Base-by-base conservation (phyloP, 1,140 invertebrate species). In the Forficula auricularia region DNA sequence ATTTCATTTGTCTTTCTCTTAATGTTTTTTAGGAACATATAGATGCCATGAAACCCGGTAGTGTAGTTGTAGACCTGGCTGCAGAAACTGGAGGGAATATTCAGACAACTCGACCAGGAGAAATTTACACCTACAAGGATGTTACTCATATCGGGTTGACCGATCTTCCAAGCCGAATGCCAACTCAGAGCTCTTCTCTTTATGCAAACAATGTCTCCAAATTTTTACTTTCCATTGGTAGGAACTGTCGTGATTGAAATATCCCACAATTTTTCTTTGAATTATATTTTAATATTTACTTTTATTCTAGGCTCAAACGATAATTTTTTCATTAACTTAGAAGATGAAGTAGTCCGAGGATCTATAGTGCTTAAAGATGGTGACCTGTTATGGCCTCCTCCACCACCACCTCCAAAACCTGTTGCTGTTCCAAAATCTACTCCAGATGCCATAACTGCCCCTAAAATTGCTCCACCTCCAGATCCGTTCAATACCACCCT, bases 131-230 rank as follows among this genome's bases (percentile, higher is more conserved):
- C 10, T 74, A 84, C 48, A 78, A 77, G 45, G 84, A 82, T 54
- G 82, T 92, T 4, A 73, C 75, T 1, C 86, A 91, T 59, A 72
- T 92, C 52, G 87, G 85, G 7, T 71, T 86, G 38, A 87, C 85
- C 0, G 84, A 90, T 62, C 62, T 92, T 19, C 80, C 87, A 3
- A 82, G 77, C 51, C 70, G 84, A 19, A 68, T 92, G 49, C 82
- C 87, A 0, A 83, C 85, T 1, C 85, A 90, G 58, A 78, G 81
- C 35, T 85, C 80, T 31, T 86, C 82, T 0, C 64, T 91, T 1
- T 91, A 88, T 60, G 81, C 79, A 9, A 91, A 92, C 59, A 92
- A 91, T 57, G 84, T 92, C 47, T 82, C 82, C 9, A 90, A 89
- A 55, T 79, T 90, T 51, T 60, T 90, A 0, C 60, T 89, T 1